Evolutionary conservation across 1,140 invertebrate species (phyloP).

Genomic region (Meloidogyne floridensis): DNA sequence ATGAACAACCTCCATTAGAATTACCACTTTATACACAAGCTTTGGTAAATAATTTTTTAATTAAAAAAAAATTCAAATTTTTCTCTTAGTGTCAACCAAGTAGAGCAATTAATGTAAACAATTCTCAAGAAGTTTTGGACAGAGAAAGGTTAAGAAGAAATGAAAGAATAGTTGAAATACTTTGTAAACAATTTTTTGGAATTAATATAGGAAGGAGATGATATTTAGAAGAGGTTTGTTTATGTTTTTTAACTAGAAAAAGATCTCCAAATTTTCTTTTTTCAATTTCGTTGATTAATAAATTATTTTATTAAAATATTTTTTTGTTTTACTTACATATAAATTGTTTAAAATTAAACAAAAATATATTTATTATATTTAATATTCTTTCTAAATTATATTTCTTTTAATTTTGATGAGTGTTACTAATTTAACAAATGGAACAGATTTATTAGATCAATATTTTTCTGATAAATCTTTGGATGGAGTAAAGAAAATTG

Average conservation of each 20-base stretch:
- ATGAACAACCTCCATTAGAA: slow-evolving; percentile 32
- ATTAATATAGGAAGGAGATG: not conserved
- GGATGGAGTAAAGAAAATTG: not conserved
- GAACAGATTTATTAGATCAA: not conserved
- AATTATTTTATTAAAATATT: too few species aligned
- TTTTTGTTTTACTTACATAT: too few species aligned
- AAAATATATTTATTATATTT: too few species aligned
- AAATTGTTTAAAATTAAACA: too few species aligned
- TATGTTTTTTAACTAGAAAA: too few species aligned
- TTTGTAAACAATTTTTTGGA: slow-evolving; percentile 39
- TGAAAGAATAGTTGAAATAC: slow-evolving; percentile 32
- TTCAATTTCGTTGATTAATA: too few species aligned
- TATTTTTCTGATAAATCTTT: not conserved
- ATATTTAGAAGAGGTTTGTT: not conserved
- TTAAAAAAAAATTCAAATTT: not conserved
- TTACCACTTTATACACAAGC: slow-evolving; percentile 30
- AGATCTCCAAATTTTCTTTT: too few species aligned
- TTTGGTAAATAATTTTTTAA: slow-evolving; percentile 31
- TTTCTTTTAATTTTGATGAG: not conserved
- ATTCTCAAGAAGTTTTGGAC: slow-evolving; percentile 38
- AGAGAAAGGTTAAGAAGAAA: slow-evolving; percentile 31
- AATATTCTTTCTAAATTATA: too few species aligned
- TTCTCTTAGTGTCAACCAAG: slow-evolving; percentile 29
- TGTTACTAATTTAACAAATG: not conserved
- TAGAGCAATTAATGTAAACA: slow-evolving; percentile 39